A percentile compares a stretch with the other conserved stretches of the same genome.
Evolutionary conservation across 2,113 vertebrate genomes (phyloP).

Genomic region (Platysternon megacephalum): DNA sequence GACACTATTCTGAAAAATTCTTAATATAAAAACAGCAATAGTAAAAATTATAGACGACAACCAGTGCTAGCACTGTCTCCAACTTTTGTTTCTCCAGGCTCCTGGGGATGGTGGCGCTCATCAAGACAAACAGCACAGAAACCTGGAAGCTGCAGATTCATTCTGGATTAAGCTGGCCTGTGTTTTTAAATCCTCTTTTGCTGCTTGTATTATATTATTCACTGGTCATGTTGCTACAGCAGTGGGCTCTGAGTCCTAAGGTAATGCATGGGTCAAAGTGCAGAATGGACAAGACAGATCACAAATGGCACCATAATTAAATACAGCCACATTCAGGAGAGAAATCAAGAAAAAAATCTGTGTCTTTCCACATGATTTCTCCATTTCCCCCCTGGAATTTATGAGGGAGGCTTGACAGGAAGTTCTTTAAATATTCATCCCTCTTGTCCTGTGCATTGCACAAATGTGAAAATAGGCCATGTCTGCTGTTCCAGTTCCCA

Average conservation of each 20-base stretch:
- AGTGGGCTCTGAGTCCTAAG: constrained; percentile 63
- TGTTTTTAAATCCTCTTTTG: constrained; percentile 81
- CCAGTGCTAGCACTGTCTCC: not conserved
- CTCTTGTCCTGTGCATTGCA: not conserved
- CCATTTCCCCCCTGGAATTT: not conserved
- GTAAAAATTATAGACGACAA: not conserved
- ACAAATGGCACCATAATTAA: not conserved
- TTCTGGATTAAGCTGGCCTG: constrained; percentile 78
- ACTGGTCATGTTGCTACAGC: constrained; percentile 80
- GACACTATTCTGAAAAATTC: not conserved
- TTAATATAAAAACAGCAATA: not conserved
- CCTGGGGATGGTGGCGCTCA: constrained; percentile 83
- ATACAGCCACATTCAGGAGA: not conserved
- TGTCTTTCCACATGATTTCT: not conserved
- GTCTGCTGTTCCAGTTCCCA: not conserved
- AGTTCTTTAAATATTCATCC: not conserved
- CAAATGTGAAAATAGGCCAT: not conserved
- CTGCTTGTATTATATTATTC: constrained; percentile 84
- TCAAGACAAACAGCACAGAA: constrained; percentile 77
- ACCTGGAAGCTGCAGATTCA: constrained; percentile 79
- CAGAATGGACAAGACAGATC: no score
- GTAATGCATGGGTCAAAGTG: not conserved
- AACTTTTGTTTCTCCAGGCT: constrained; percentile 68
- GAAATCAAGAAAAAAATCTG: not conserved
- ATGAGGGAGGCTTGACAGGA: not conserved